These are phyloP conservation scores for Entomyzon cyanotis DNA, from an alignment of 2,113 vertebrate genomes.

Conservation along the genomic window DNA sequence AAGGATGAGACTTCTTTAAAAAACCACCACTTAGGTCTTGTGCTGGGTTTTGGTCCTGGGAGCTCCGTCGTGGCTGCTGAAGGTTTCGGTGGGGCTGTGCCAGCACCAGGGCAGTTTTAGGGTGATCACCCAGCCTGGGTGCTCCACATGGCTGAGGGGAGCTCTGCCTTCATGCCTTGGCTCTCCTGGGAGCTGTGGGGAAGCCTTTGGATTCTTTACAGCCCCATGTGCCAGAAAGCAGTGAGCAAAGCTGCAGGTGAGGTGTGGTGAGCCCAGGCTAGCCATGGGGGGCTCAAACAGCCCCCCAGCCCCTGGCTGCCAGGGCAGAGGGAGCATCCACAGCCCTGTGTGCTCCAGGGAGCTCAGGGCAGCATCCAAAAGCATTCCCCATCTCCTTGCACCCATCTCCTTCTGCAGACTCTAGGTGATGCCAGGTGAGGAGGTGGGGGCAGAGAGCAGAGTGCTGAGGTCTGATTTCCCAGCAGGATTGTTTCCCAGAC, in stretches of 20 bases:
- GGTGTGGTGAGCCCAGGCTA: fast-evolving
- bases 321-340: neutral
- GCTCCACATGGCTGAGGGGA: neutral
- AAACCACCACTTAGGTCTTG: neutral
- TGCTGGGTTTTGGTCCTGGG: neutral
- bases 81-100: neutral
- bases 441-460: neutral
- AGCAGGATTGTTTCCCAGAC: fast-evolving
- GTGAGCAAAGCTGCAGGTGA: neutral
- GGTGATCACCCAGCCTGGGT: neutral
- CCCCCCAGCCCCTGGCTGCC: neutral
- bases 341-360: fast-evolving
- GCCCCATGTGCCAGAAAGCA: neutral
- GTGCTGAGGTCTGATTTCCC: neutral
- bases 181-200: neutral
- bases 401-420: neutral
- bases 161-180: neutral
- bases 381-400: fast-evolving
- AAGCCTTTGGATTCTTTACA: neutral
- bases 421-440: neutral
- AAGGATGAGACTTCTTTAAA: neutral
- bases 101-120: neutral
- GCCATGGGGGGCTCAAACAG: neutral
- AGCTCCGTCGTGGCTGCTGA: fast-evolving
- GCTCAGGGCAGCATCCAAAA: neutral